Base-by-base conservation (phyloP, 30 jellyfish, hydroid and myxozoan genomes). In the Aurelia aurita complex sp. Pacific region DNA sequence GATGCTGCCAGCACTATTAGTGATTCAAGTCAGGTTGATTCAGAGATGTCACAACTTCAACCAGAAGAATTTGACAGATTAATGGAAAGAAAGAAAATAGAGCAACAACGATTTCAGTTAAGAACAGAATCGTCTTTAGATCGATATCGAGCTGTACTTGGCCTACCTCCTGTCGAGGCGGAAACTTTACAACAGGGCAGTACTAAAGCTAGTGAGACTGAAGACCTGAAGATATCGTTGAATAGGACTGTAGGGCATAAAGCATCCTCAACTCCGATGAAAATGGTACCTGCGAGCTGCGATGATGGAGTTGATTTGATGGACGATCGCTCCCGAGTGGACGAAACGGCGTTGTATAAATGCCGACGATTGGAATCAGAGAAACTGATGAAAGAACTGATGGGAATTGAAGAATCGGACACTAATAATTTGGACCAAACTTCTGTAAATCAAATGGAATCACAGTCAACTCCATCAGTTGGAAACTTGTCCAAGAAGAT, bases 1-100 rank as follows among this genome's bases (percentile, higher is more conserved):
- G 89, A 79, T 19, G 89, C 89, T n/a, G 89, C 74, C 3, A 79
- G 89, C 64, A 79, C 62, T 13, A 40, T 42, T 0, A 79, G 89
- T 65, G 73, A 53, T 19, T 19, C 69, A 43, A 65, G 73, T 54
- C 14, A 32, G 38, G 34, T 17, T 29, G 73, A 64, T 51, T 4
- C 34, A 14, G 81, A 50, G 6, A 54, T 14, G 2, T 12, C 11
- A 13, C 69, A 67, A 12, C 51, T 67, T 15, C 42, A 70, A 1
- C 89, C 73, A 17, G 60, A 19, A 6, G 89, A 79, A 68, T 29
- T 66, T 13, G 79, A 65, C 38, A 66, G 69, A n/a, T 23, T 67
- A 66, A 54, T 77, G 87, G 87, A 60, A 61, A 63, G 87, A 36
- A 77, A 77, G 77, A 77, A 46, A 52, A 34, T 77, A 35, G 87